Evolutionary conservation across 2,888 invertebrate species (phyloP), one percentile per base, ranked within the genome.

Genomic region (Oasisia sp.): DNA sequence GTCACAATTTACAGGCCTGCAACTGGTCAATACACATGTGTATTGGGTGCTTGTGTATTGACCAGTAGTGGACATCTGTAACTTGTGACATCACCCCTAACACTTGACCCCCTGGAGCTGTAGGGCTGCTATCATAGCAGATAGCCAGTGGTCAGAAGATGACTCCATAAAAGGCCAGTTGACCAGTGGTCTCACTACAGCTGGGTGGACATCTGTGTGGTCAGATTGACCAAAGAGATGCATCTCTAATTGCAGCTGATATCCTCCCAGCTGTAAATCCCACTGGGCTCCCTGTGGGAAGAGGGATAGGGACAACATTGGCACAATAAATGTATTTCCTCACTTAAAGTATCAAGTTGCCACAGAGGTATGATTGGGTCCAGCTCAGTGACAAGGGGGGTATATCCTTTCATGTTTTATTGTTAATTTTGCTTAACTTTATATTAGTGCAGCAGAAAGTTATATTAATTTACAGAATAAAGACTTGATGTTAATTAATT

Each of bases 201-300:
- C 74, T 74, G 74, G 74, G 74, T 9, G 74, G 74, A 74, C 74
- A 74, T 74, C 74, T 74, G 74, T 56, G 56, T 74, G 27, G 74
- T 74, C 27, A 74, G 74, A 74, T n/a, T 74, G 74, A 74, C 27
- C n/a, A 27, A 27, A 74, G 74, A 74, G 74, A 74, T 74, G 74
- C 74, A 74, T 74, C 74, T 74, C 27, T 74, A 74, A 74, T 74
- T 74, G 74, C 74, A 74, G 74, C 74, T 27, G 74, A 74, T 74
- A 74, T 74, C 27, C 3, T 74, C n/a, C 74, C 74, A 74, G 74
- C 74, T 74, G 74, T 19, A 74, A 74, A 19, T 74, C 19, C 74
- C n/a, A 74, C 74, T 7, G 27, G 27, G 19, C 7, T 27, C 74
- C 74, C 74, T 74, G 74, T n/a, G 19, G 74, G 74, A 74, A 27